A percentile compares a stretch with the other conserved stretches of the same genome.
Conservation (phyloP, 2,797 vertebrate species). For the Syndactyla subalaris region DNA sequence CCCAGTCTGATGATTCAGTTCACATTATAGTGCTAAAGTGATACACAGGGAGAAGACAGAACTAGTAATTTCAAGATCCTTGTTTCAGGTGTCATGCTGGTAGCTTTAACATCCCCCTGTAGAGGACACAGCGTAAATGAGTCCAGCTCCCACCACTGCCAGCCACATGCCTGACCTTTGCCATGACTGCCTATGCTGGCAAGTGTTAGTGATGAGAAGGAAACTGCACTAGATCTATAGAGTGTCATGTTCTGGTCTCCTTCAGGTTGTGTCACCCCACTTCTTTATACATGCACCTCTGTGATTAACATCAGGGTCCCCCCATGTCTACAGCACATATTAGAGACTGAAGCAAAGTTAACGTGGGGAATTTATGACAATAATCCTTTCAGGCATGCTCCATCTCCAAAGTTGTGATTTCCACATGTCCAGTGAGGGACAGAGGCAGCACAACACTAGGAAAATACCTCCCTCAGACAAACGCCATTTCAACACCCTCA, state of each 20-base stretch:
- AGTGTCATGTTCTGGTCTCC: background rate
- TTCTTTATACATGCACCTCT: background rate
- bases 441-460: background rate
- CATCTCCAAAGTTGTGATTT: background rate
- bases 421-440: background rate
- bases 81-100: background rate
- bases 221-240: background rate
- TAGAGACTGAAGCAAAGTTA: background rate
- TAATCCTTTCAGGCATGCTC: background rate
- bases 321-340: rapidly evolving
- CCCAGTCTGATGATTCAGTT: background rate
- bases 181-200: no score
- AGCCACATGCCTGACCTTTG: rapidly evolving
- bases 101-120: background rate
- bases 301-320: background rate
- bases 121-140: background rate
- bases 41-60: background rate
- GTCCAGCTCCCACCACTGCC: background rate
- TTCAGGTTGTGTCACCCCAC: background rate
- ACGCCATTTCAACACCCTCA: background rate
- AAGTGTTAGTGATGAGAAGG: background rate
- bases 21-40: background rate
- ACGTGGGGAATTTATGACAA: background rate
- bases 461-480: background rate
- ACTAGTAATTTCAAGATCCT: background rate